phyloP scores from a whole-genome alignment of 1,140 invertebrate genomes.

The Heterodera schachtii region DNA sequence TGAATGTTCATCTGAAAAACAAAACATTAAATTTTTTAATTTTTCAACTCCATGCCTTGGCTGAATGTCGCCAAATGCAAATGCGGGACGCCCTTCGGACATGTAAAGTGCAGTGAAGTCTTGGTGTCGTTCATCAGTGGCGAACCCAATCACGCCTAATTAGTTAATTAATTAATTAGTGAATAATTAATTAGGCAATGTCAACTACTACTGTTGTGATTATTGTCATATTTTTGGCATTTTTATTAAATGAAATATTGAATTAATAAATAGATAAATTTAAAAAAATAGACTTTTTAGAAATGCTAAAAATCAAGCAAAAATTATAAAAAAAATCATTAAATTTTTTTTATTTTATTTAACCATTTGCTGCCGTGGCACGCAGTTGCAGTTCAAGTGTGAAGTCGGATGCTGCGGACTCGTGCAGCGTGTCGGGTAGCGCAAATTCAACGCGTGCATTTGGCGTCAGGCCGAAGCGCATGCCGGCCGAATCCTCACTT shows the following conservation, averaged over 20 bases:
- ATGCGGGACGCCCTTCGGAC: conserved; percentile 76
- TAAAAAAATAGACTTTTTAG: too few relatives aligned
- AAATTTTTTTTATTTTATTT: not conserved
- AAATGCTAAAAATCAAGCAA: too few relatives aligned
- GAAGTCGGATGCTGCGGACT: conserved; percentile 71
- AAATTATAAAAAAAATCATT: not conserved
- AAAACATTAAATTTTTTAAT: conserved; percentile 2
- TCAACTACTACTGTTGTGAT: too few relatives aligned
- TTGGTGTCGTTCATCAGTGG: conserved; percentile 72
- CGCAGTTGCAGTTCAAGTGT: conserved; percentile 75
- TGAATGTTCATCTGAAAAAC: conserved; percentile 50
- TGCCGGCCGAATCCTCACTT: conserved; percentile 53
- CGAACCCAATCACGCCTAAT: conserved; percentile 77
- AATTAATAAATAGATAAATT: too few relatives aligned
- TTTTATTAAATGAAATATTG: too few relatives aligned
- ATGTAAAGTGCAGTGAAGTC: conserved; percentile 83
- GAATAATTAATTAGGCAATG: too few relatives aligned
- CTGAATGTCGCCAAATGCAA: conserved; percentile 77
- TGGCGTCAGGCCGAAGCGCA: conserved; percentile 68
- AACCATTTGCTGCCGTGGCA: conserved; percentile 77
- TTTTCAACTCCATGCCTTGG: conserved; percentile 67
- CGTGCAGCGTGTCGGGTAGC: conserved; percentile 59
- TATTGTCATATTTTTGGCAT: too few relatives aligned
- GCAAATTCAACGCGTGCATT: conserved; percentile 74
- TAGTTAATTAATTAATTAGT: not conserved